Base-by-base conservation (phyloP, 1,140 invertebrate species). In the Platyura marginata region DNA sequence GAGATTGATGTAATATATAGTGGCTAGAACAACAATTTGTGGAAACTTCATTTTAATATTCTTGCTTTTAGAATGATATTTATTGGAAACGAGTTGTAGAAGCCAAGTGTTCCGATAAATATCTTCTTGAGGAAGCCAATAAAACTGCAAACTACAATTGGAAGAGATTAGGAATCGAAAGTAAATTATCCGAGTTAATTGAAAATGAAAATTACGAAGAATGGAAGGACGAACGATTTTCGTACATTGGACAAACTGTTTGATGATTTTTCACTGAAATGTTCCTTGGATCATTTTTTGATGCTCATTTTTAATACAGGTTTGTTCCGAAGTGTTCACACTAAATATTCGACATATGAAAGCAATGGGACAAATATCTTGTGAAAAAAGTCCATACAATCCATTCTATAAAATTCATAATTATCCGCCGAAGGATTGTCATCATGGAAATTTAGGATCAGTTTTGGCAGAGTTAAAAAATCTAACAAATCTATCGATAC, bases 31-130 rank as follows among this genome's bases (percentile, higher is more conserved):
- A n/a, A n/a, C n/a, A n/a, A n/a, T n/a, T n/a, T n/a, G n/a, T n/a
- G n/a, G n/a, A n/a, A n/a, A n/a, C n/a, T n/a, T n/a, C n/a, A n/a
- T n/a, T n/a, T n/a, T n/a, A n/a, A n/a, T n/a, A n/a, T n/a, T n/a
- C n/a, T n/a, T n/a, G n/a, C n/a, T 40, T 15, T 20, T 21, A 40
- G 38, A 40, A 40, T 40, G 38, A 40, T 21, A 15, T 22, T 3
- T 40, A 40, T 40, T 40, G 38, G 38, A 11, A n/a, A 21, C 5
- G 21, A 10, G 19, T 40, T 22, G 21, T 23, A 13, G 20, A 20
- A n/a, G 15, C 21, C 5, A 23, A 40, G 15, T 21, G 11, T 11
- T 21, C 11, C 19, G 38, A 40, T 21, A 13, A 21, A n/a, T n/a
- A 21, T 4, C 15, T 8, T 8, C 20, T 11, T 2, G 15, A 13